These are phyloP conservation scores for Crax fasciolata DNA, from an alignment of 2,797 vertebrate genomes.

Conservation along the genomic window DNA sequence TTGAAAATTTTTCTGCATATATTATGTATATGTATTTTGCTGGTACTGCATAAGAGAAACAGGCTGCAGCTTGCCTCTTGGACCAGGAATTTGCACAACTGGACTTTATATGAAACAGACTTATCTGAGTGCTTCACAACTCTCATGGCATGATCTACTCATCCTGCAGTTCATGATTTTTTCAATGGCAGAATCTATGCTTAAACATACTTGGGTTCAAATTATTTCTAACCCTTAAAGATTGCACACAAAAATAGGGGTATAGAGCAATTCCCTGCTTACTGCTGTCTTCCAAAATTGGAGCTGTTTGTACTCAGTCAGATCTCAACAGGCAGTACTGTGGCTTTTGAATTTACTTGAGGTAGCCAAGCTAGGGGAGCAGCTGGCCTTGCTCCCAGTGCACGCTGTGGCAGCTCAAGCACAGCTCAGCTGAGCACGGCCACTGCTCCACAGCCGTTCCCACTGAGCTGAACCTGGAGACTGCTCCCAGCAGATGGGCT, in stretches of 20 bases:
- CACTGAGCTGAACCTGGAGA: neutral
- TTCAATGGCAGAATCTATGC: neutral
- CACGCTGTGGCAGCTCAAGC: neutral
- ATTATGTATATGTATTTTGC: neutral
- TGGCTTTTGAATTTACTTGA: neutral
- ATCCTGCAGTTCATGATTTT: neutral
- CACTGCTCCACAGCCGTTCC: neutral
- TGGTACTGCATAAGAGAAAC: neutral
- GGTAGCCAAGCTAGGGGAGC: neutral
- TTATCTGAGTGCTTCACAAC: neutral
- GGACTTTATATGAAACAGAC: neutral
- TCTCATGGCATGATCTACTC: neutral
- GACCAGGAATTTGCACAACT: neutral
- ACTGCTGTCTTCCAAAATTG: neutral
- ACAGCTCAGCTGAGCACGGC: accelerated
- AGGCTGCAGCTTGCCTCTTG: neutral
- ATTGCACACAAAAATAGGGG: neutral
- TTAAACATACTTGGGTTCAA: neutral
- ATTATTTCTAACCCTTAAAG: neutral
- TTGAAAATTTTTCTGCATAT: neutral
- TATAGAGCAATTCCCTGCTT: neutral
- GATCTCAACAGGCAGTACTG: neutral
- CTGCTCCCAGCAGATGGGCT: neutral
- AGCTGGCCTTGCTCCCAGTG: neutral
- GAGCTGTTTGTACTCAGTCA: neutral